Evolutionary conservation across 1,140 invertebrate species (phyloP).

Genomic region (Apis laboriosa): DNA sequence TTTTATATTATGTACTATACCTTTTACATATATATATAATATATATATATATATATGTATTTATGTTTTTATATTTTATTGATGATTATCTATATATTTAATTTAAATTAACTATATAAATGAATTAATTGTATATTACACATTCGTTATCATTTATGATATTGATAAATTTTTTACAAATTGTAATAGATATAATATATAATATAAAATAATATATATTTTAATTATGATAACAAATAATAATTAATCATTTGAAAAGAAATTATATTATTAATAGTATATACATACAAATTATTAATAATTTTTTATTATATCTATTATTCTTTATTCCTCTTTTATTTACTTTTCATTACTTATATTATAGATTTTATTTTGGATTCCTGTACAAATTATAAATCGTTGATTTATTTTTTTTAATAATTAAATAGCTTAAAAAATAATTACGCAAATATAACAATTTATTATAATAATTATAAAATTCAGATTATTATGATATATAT

Average conservation of each 20-base stretch:
- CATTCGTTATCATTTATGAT: not conserved
- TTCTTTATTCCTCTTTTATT: not conserved
- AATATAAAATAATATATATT: not conserved
- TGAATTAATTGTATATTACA: not conserved
- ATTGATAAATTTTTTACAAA: not conserved
- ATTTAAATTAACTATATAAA: not conserved
- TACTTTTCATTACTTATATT: not conserved
- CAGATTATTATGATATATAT: not conserved
- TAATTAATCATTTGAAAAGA: not conserved
- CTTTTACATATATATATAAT: too few relatives aligned
- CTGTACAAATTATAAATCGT: not conserved
- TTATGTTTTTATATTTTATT: not conserved
- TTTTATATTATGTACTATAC: too few relatives aligned
- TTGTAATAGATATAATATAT: too few relatives aligned
- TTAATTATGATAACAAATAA: not conserved
- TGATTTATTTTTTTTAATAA: not conserved
- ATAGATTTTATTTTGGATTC: not conserved
- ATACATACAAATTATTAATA: not conserved
- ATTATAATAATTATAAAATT: constrained; percentile 4
- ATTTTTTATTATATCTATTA: not conserved
- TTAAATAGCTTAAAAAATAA: not conserved
- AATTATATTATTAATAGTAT: not conserved
- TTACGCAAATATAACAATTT: not conserved
- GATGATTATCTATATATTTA: not conserved
- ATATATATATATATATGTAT: too few relatives aligned